Conservation (phyloP, 2,113 vertebrate species). For the Brachyistius frenatus region DNA sequence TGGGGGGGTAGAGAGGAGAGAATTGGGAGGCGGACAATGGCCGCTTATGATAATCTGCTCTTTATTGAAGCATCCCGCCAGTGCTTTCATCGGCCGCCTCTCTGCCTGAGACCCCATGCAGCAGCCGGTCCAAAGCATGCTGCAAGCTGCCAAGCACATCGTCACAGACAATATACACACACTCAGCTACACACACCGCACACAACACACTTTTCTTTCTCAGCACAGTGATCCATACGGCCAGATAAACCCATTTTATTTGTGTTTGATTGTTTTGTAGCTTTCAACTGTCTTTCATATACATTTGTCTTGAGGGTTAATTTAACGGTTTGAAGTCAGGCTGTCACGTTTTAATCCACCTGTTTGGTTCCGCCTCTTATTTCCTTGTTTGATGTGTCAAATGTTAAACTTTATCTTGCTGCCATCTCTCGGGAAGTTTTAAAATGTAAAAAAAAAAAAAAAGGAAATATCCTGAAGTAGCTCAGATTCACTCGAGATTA, state of each 20-base stretch:
- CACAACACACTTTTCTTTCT: background rate
- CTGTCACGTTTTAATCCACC: conserved; percentile 22
- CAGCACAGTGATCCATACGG: background rate
- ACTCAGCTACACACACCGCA: background rate
- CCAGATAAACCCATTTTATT: conserved; percentile 6
- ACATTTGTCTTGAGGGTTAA: background rate
- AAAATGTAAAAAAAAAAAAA: background rate
- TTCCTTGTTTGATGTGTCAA: conserved; percentile 5
- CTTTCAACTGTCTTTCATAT: background rate
- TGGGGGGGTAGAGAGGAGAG: conserved; percentile 73
- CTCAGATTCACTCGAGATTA: background rate
- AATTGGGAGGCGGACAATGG: conserved; percentile 79
- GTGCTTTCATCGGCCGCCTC: conserved; percentile 81
- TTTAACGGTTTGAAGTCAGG: conserved; percentile 16
- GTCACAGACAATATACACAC: conserved; percentile 16
- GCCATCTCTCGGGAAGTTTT: background rate
- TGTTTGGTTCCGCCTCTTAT: background rate
- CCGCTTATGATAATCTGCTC: conserved; percentile 92
- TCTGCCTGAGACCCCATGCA: conserved; percentile 76
- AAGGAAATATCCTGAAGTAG: background rate
- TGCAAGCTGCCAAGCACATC: conserved; percentile 59
- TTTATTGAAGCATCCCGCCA: conserved; percentile 91
- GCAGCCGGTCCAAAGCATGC: conserved; percentile 58
- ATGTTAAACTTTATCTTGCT: conserved; percentile 2
- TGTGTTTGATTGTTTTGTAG: conserved; percentile 3